phyloP scores from a whole-genome alignment of 2,797 vertebrate species.

The Characodon lateralis region DNA sequence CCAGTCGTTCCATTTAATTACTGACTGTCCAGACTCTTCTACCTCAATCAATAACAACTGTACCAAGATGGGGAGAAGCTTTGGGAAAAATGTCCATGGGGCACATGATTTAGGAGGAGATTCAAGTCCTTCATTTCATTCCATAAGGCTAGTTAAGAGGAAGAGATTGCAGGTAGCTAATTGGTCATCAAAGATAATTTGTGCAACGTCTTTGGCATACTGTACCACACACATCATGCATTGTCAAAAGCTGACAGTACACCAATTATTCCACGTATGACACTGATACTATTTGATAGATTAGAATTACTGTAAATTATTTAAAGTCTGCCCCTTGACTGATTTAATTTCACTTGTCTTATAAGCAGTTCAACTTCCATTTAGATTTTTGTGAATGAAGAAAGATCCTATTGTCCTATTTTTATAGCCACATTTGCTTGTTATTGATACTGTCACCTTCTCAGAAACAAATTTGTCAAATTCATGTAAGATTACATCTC shows the following conservation, averaged over 20 bases:
- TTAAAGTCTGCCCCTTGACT: conserved; percentile 1
- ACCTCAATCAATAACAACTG: conserved; percentile 80
- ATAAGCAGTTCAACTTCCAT: conserved; percentile 16
- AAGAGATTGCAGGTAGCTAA: conserved; percentile 51
- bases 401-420: conserved; percentile 4
- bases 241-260: conserved; percentile 23
- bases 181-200: conserved; percentile 50
- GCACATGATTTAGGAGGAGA: conserved; percentile 55
- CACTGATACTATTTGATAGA: conserved; percentile 30
- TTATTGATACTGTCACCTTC: conserved; percentile 6
- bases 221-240: conserved; percentile 10
- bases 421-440: background rate
- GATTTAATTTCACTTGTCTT: conserved; percentile 20
- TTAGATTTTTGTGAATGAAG: background rate
- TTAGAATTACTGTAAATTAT: conserved; percentile 35
- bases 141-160: conserved; percentile 37
- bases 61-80: conserved; percentile 55
- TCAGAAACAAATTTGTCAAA: background rate
- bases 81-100: conserved; percentile 43
- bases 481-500: too few relatives aligned
- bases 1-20: conserved; percentile 84
- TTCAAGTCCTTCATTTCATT: conserved; percentile 48
- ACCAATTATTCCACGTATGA: conserved; percentile 31
- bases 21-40: conserved; percentile 79
- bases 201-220: conserved; percentile 31